Conservation (phyloP, 1,140 invertebrate species). For the Steinernema khuongi region DNA sequence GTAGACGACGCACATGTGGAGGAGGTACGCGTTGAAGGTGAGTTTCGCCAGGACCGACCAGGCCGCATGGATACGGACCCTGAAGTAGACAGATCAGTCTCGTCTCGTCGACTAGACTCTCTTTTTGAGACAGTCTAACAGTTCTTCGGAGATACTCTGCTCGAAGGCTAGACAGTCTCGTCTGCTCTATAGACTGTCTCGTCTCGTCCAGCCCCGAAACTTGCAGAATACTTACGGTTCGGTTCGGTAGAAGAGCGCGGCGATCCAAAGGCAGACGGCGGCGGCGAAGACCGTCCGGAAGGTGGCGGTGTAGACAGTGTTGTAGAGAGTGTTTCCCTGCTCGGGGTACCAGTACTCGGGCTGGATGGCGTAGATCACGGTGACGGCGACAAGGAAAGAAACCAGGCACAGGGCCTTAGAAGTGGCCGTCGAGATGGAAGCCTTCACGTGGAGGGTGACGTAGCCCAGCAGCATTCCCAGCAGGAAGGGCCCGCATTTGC, state of each 20-base stretch:
- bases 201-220: too few relatives aligned
- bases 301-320: constrained; percentile 53
- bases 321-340: constrained; percentile 52
- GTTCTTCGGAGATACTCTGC: too few relatives aligned
- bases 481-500: constrained; percentile 55
- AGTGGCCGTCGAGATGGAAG: not conserved
- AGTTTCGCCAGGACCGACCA: constrained; percentile 50
- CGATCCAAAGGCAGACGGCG: constrained; percentile 42
- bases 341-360: constrained; percentile 58
- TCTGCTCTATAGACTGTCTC: too few relatives aligned
- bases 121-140: too few relatives aligned
- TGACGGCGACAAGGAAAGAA: constrained; percentile 25
- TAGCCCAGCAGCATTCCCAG: constrained; percentile 50
- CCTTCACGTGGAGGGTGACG: not conserved
- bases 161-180: too few relatives aligned
- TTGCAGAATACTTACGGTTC: constrained; percentile 18
- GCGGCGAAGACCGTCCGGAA: constrained; percentile 52
- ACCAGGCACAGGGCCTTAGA: constrained; percentile 18
- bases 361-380: constrained; percentile 51
- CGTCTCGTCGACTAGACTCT: too few relatives aligned
- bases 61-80: constrained; percentile 25
- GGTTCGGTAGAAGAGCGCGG: constrained; percentile 40
- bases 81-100: constrained; percentile 17
- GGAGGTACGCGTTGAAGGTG: constrained; percentile 52
- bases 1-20: constrained; percentile 55